Evolutionary conservation across 2,113 vertebrate genomes (phyloP).

Genomic region (Cochlearius cochlearius): DNA sequence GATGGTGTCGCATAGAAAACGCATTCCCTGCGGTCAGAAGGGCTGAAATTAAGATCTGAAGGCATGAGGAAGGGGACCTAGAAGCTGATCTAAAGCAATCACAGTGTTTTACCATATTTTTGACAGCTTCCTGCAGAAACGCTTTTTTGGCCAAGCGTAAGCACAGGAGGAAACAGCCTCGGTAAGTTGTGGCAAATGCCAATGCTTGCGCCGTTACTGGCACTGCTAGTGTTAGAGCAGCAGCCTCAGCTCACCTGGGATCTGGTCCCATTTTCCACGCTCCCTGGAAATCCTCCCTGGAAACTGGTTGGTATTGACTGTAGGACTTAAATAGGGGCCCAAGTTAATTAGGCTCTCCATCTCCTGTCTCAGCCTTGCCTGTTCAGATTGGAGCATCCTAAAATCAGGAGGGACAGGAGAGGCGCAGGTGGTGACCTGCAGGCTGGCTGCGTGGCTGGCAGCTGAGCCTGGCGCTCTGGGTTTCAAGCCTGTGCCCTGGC

Average conservation of each 20-base stretch:
- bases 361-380: neutral
- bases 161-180: neutral
- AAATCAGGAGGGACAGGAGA: neutral
- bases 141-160: neutral
- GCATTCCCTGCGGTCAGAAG: slow-evolving; percentile 79
- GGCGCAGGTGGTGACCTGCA: neutral
- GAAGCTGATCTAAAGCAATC: neutral
- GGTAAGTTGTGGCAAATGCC: neutral
- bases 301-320: neutral
- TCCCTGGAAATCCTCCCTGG: neutral
- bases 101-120: neutral
- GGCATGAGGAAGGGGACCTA: neutral
- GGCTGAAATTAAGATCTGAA: neutral
- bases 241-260: neutral
- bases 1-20: slow-evolving; percentile 84
- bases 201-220: neutral
- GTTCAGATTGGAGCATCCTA: neutral
- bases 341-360: neutral
- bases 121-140: neutral
- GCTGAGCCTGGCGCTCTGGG: neutral
- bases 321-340: neutral
- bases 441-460: neutral
- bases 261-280: neutral
- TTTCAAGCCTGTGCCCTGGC: neutral
- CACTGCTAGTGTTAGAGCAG: neutral